Percentiles rank a stretch among this genome's conserved stretches.
phyloP scores from a whole-genome alignment of 2,113 vertebrate genomes.

The Donacobius atricapilla region DNA sequence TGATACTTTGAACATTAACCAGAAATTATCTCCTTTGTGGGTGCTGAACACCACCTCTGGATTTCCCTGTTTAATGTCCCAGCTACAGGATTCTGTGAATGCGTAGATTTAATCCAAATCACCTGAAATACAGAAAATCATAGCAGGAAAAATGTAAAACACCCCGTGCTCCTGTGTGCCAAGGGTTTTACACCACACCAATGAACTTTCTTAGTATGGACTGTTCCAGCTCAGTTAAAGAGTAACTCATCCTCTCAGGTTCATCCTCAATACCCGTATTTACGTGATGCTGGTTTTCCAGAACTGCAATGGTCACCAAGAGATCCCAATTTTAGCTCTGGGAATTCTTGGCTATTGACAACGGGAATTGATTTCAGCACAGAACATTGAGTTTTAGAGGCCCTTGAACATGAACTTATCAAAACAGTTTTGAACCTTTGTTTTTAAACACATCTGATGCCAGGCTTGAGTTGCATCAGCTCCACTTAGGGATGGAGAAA shows the following conservation, averaged over 20 bases:
- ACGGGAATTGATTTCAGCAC: neutral
- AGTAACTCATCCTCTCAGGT: neutral
- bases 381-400: constrained; percentile 22
- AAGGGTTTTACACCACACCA: neutral
- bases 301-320: neutral
- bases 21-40: neutral
- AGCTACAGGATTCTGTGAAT: neutral
- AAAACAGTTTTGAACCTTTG: neutral
- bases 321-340: neutral
- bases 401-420: rapidly evolving
- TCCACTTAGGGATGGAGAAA: neutral
- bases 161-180: rapidly evolving
- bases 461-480: neutral
- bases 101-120: neutral
- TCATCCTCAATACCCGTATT: neutral
- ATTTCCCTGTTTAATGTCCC: rapidly evolving
- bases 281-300: neutral
- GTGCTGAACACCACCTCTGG: neutral
- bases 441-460: neutral
- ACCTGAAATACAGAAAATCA: neutral
- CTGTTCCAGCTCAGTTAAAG: neutral
- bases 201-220: neutral
- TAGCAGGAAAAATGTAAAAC: neutral
- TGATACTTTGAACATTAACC: neutral
- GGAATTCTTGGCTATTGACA: neutral